These are phyloP conservation scores for Anhinga anhinga DNA, from an alignment of 2,113 vertebrate species.

Conservation along the genomic window DNA sequence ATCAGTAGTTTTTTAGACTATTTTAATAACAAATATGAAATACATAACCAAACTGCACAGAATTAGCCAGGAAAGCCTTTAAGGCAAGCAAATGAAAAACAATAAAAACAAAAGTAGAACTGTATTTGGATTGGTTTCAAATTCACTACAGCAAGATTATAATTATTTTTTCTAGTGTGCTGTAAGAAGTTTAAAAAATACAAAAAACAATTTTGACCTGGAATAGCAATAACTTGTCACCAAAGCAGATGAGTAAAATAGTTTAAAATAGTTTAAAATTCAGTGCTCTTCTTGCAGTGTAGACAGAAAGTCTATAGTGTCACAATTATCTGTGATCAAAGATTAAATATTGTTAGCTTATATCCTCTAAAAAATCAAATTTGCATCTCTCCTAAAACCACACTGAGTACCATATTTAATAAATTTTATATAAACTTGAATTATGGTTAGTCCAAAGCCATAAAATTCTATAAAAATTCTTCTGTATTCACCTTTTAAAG, in stretches of 20 bases:
- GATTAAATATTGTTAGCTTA: background rate
- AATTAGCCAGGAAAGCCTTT: background rate
- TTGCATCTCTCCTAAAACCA: background rate
- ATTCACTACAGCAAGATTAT: background rate
- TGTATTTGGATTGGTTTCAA: background rate
- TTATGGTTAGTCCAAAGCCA: background rate
- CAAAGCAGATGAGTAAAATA: background rate
- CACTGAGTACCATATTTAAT: background rate
- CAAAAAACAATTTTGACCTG: background rate
- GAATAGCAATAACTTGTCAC: background rate
- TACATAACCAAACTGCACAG: background rate
- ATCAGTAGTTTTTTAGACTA: background rate
- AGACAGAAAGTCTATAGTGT: background rate
- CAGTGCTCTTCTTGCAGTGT: background rate
- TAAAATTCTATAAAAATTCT: background rate
- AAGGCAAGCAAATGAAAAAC: background rate
- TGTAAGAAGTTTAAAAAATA: background rate
- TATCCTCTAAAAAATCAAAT: background rate
- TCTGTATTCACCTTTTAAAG: background rate
- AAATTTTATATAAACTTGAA: background rate
- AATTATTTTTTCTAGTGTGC: background rate
- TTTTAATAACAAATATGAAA: background rate
- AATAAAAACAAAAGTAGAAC: background rate
- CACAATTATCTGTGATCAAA: background rate
- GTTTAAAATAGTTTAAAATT: background rate